phyloP scores from a whole-genome alignment of 2,888 invertebrate genomes.

The Heliothis peltigera region DNA sequence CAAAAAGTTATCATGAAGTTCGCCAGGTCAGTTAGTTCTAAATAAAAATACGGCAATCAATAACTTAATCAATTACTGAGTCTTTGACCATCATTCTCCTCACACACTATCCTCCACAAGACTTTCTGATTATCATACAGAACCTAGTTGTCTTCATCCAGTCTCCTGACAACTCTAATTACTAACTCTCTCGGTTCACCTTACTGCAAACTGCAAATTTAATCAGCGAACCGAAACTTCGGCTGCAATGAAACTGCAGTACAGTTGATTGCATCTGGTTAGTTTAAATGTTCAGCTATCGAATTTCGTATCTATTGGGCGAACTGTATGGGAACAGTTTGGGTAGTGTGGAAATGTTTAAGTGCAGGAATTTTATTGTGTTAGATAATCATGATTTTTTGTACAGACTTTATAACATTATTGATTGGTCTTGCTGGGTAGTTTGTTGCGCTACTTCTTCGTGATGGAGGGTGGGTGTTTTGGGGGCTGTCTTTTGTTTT shows the following conservation, averaged over 20 bases:
- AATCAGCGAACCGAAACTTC: constrained; percentile 79
- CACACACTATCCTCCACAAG: neutral
- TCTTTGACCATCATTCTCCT: neutral
- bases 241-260: constrained; percentile 64
- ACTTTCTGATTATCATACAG: constrained; percentile 31
- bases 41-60: no score
- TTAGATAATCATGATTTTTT: neutral
- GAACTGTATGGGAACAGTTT: constrained; percentile 53
- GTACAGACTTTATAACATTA: no score
- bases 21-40: no score
- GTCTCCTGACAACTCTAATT: constrained; percentile 63
- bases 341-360: constrained; percentile 34
- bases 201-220: constrained; percentile 78
- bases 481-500: no score
- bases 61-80: no score
- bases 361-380: neutral
- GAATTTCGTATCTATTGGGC: constrained; percentile 68
- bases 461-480: no score
- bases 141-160: constrained; percentile 41
- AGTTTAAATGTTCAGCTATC: constrained; percentile 77
- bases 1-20: no score
- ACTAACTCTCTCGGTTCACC: constrained; percentile 59
- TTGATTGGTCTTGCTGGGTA: no score
- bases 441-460: no score
- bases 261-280: constrained; percentile 81